Evolutionary conservation across 2,797 vertebrate species (phyloP).

Genomic region (Sebastes cheni): DNA sequence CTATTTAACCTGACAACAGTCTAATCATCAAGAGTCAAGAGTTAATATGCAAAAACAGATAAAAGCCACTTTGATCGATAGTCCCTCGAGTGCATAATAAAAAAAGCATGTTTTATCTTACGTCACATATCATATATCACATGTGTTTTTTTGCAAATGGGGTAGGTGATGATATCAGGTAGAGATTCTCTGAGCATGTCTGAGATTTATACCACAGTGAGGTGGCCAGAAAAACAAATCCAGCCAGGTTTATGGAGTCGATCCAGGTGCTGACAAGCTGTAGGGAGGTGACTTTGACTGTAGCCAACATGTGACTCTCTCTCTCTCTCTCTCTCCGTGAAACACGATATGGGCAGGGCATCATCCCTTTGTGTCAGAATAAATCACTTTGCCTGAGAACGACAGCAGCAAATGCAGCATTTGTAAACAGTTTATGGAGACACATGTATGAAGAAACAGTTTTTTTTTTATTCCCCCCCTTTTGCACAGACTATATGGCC

Average conservation of each 20-base stretch:
- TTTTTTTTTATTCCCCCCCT: not conserved
- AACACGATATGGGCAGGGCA: slow-evolving; percentile 9
- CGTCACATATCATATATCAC: not conserved
- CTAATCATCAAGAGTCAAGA: not conserved
- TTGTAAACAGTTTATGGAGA: slow-evolving; percentile 41
- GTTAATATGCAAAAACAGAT: not conserved
- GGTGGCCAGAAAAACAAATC: slow-evolving; percentile 4
- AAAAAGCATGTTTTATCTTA: not conserved
- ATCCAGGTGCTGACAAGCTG: slow-evolving; percentile 17
- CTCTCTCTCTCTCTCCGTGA: not conserved
- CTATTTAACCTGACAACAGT: too few species aligned
- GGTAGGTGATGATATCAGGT: not conserved
- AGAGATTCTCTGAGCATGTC: not conserved
- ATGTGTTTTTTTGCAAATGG: not conserved
- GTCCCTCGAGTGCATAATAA: not conserved
- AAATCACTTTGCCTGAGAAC: slow-evolving; percentile 32
- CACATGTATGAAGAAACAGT: not conserved
- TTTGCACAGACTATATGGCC: not conserved
- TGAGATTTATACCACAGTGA: slow-evolving; percentile 15
- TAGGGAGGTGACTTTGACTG: slow-evolving; percentile 27
- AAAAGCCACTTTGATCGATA: not conserved
- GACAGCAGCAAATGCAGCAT: slow-evolving; percentile 16
- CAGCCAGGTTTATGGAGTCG: not conserved
- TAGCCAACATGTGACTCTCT: not conserved
- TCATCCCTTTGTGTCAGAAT: slow-evolving; percentile 39